phyloP scores from a whole-genome alignment of 2,888 invertebrate genomes.

The Eucera pruinosa region DNA sequence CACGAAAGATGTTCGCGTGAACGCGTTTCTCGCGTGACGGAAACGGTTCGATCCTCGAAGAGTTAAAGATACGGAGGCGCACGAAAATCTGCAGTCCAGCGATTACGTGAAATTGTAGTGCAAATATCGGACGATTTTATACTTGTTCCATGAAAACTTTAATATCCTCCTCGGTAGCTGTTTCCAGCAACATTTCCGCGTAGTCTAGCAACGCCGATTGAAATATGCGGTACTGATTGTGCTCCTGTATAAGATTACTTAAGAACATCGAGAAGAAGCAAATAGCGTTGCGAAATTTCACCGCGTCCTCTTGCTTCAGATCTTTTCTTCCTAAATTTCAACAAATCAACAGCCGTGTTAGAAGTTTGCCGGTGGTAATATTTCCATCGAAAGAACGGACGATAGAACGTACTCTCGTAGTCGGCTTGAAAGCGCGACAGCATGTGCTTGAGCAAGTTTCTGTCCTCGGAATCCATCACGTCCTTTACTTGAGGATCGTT shows the following conservation, averaged over 20 bases:
- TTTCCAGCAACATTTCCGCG: slow-evolving; percentile 83
- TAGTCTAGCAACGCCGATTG: slow-evolving; percentile 81
- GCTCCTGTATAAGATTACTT: slow-evolving; percentile 33
- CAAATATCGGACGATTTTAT: not conserved
- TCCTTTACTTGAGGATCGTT: not conserved
- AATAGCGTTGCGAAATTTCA: slow-evolving; percentile 81
- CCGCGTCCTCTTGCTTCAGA: slow-evolving; percentile 57
- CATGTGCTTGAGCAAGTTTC: not conserved
- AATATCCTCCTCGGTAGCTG: slow-evolving; percentile 1
- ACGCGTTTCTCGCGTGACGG: too few relatives aligned
- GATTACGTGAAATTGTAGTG: too few relatives aligned
- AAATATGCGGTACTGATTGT: slow-evolving; percentile 52
- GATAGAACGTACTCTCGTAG: slow-evolving; percentile 50
- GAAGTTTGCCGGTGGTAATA: not conserved
- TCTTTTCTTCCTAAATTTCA: slow-evolving; percentile 66
- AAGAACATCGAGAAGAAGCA: slow-evolving; percentile 82
- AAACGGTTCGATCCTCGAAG: too few relatives aligned
- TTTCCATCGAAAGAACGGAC: slow-evolving; percentile 1
- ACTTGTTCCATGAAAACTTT: slow-evolving; percentile 35
- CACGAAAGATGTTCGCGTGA: too few relatives aligned
- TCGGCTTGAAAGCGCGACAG: slow-evolving; percentile 32
- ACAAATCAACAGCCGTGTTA: slow-evolving; percentile 6
- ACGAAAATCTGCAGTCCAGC: too few relatives aligned
- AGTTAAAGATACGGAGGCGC: too few relatives aligned
- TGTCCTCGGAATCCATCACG: not conserved